Evolutionary conservation across 2,888 invertebrate species (phyloP).

Genomic region (Andricus curvator): DNA sequence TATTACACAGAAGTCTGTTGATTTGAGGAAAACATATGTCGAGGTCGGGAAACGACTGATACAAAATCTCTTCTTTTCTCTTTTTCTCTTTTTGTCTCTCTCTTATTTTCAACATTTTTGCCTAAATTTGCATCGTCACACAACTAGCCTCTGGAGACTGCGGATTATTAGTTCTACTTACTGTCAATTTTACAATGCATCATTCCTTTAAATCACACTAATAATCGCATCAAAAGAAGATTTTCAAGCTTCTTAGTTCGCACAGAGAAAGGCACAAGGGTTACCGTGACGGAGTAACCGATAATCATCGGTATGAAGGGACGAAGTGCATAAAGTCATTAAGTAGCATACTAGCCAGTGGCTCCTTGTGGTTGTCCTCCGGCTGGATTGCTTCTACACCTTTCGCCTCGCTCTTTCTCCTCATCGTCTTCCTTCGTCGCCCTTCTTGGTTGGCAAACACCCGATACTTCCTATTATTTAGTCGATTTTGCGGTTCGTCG

Average conservation of each 20-base stretch:
- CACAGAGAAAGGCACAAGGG: constrained; percentile 4
- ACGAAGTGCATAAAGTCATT: constrained; percentile 72
- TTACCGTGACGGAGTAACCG: constrained; percentile 52
- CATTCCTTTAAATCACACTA: neutral
- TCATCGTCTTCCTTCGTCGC: constrained; percentile 48
- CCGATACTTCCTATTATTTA: constrained; percentile 46
- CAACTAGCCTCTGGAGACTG: neutral
- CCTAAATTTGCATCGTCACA: neutral
- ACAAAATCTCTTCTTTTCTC: too few species aligned
- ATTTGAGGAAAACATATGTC: neutral
- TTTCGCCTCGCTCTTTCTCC: constrained; percentile 49
- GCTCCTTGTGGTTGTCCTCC: constrained; percentile 69
- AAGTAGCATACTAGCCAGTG: constrained; percentile 64
- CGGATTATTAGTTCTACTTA: neutral
- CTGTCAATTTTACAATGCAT: neutral
- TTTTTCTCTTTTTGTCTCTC: neutral
- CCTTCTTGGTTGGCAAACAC: constrained; percentile 52
- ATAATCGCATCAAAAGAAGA: constrained; percentile 15
- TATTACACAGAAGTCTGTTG: neutral
- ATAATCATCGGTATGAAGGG: constrained; percentile 63
- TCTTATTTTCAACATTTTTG: neutral
- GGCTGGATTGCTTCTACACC: constrained; percentile 48
- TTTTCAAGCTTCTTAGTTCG: constrained; percentile 12
- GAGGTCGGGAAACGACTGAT: neutral
- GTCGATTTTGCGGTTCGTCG: constrained; percentile 52